Conservation (phyloP, 37 sponge, comb jelly and placozoan species). For the Theonella swinhoei region DNA sequence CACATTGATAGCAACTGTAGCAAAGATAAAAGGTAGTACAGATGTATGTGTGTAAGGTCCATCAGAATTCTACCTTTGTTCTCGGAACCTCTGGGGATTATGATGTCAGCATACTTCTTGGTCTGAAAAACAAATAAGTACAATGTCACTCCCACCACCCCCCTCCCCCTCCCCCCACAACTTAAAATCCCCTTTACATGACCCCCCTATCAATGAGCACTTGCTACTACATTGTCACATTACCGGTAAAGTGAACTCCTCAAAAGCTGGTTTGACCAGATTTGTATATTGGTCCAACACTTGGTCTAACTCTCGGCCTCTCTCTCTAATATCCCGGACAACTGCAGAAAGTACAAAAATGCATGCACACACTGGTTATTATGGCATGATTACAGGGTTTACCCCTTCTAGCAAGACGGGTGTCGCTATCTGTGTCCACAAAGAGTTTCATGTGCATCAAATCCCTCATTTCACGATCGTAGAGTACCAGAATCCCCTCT, state of each 20-base stretch:
- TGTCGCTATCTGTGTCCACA: conserved; percentile 96
- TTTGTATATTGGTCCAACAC: conserved; percentile 86
- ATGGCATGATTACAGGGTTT: too few species aligned
- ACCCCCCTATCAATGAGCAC: too few species aligned
- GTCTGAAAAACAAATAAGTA: conserved; percentile 56
- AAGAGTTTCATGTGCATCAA: conserved; percentile 95
- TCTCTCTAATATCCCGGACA: conserved; percentile 75
- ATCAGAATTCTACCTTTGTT: conserved; percentile 68
- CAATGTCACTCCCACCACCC: neutral
- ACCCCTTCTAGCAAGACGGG: conserved; percentile 91
- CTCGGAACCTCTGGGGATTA: conserved; percentile 94
- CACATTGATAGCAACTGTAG: conserved; percentile 86
- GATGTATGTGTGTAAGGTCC: neutral
- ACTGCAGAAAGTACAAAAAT: conserved; percentile 40
- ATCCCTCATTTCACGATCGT: conserved; percentile 78
- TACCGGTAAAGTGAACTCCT: conserved; percentile 95
- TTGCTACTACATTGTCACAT: too few species aligned
- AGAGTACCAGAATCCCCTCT: conserved; percentile 95
- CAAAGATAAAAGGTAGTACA: too few species aligned
- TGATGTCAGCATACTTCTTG: conserved; percentile 97
- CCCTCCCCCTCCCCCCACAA: neutral
- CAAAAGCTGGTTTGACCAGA: conserved; percentile 96
- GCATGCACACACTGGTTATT: neutral
- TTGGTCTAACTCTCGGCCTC: conserved; percentile 79
- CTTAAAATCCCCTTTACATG: too few species aligned